Evolutionary conservation across 1,140 invertebrate species (phyloP), one percentile per base, ranked within the genome.

Genomic region (Vollenhovia emeryi): DNA sequence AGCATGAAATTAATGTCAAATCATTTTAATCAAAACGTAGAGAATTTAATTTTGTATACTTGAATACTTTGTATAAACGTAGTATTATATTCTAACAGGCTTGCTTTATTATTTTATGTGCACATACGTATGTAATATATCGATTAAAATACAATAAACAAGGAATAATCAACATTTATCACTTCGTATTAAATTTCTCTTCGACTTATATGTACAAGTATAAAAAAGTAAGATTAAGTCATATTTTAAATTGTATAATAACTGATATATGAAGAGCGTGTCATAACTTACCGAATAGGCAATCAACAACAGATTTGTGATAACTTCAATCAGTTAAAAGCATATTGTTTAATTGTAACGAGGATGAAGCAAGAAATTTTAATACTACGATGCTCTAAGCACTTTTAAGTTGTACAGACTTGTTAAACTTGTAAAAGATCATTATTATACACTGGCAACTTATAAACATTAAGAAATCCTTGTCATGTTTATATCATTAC

Each of bases 51-150:
- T 79, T 69, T 68, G 30, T 69, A 79, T 36, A 21, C 69, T 55
- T 80, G 9, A 69, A 43, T 80, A 55, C 3, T 79, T 24, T 50
- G 7, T 66, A 50, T 48, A 69, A 50, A 79, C 40, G 30, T n/a
- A 36, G 24, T 52, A 18, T 55, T 69, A 55, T 27, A 55, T 55
- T 8, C 21, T 40, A 55, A 43, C 21, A 21, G 18, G 9, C 18
- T 69, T 55, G 24, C 30, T 69, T 24, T 43, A 43, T 69, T 55
- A 43, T 69, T 69, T 69, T 69, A 68, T 79, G 48, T 80, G 76
- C 64, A 55, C 64, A 69, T 55, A 80, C 21, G 9, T 80, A 80
- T 80, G 64, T 80, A 80, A 69, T 43, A 69, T 69, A 69, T 7
- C 33, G 8, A 79, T 57, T 55, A 9, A 52, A 79, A 13, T 69